Conservation (phyloP, 1,140 invertebrate species). For the Pseudachorutes palmiensis region DNA sequence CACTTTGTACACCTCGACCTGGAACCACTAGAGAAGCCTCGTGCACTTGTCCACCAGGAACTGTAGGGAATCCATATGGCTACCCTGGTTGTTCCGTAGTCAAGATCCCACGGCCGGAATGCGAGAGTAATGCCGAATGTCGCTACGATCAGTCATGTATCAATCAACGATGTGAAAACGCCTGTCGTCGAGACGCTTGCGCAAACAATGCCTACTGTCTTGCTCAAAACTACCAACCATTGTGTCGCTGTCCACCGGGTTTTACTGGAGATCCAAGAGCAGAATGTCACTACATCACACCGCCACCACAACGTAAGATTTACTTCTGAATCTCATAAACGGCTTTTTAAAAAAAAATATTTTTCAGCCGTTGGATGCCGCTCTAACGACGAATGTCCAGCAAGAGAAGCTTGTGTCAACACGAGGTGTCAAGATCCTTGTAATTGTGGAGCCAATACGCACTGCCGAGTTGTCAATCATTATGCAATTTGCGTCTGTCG, state of each 20-base stretch:
- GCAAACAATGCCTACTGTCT: constrained; percentile 67
- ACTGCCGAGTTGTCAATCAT: constrained; percentile 65
- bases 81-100: constrained; percentile 20
- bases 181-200: constrained; percentile 62
- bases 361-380: constrained; percentile 46
- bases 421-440: constrained; percentile 53
- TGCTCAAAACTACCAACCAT: constrained; percentile 59
- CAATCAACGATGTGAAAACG: constrained; percentile 67
- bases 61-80: not conserved
- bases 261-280: constrained; percentile 61
- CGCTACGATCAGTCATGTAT: constrained; percentile 60
- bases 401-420: not conserved
- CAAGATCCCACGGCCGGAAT: constrained; percentile 51
- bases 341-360: constrained; percentile 36
- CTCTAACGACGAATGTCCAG: constrained; percentile 48
- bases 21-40: not conserved
- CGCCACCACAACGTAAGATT: constrained; percentile 6
- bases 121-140: constrained; percentile 67
- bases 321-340: too few species aligned
- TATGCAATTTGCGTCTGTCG: constrained; percentile 54
- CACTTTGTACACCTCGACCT: constrained; percentile 51
- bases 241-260: constrained; percentile 68
- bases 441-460: constrained; percentile 46
- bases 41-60: constrained; percentile 53
- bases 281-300: constrained; percentile 52